Conservation (phyloP, 1,140 invertebrate species). For the Pteromalus puparum region DNA sequence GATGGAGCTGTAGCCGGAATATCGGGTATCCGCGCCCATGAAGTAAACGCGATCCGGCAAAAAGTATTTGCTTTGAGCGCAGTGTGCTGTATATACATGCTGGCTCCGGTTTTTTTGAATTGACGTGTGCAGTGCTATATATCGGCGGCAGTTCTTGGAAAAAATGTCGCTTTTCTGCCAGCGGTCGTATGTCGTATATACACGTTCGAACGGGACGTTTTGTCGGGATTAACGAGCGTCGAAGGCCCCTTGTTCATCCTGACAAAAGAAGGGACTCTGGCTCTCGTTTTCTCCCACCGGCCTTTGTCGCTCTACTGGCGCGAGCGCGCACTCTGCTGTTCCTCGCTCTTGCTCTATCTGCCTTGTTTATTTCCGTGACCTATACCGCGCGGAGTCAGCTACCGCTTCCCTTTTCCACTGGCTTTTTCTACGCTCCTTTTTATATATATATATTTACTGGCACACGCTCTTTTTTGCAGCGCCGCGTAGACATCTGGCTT, state of each 20-base stretch:
- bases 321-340: background rate
- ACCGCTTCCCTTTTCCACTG: constrained; percentile 15
- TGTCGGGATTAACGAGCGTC: constrained; percentile 45
- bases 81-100: background rate
- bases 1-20: too few relatives aligned
- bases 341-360: background rate
- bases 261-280: constrained; percentile 31
- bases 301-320: background rate
- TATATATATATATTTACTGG: background rate
- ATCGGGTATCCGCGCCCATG: too few relatives aligned
- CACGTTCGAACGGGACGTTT: background rate
- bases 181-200: background rate
- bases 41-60: background rate
- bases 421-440: background rate
- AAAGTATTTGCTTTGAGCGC: background rate
- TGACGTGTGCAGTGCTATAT: background rate
- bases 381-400: constrained; percentile 1
- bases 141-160: background rate
- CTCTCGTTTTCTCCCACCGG: constrained; percentile 13
- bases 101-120: background rate
- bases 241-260: constrained; percentile 46
- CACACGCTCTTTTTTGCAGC: background rate
- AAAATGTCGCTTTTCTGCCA: constrained; percentile 20
- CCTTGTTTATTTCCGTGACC: constrained; percentile 34
- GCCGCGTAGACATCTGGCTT: background rate